phyloP scores from a whole-genome alignment of 1,140 invertebrate genomes.

The Pachypsylla venusta region DNA sequence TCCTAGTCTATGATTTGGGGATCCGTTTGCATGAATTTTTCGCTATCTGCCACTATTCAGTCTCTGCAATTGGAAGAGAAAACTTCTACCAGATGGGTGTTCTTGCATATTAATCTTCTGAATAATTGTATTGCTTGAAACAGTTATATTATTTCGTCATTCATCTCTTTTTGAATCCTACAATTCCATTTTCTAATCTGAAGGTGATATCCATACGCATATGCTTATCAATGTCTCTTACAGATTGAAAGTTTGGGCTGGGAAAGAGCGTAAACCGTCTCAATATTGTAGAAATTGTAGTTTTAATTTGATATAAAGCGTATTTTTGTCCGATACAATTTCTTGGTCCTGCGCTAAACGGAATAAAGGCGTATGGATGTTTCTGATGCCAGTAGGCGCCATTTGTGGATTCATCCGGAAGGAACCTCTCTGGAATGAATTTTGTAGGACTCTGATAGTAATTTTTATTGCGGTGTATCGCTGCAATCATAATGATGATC shows the following conservation, averaged over 20 bases:
- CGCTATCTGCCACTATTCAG: too few species aligned
- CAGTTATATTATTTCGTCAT: not conserved
- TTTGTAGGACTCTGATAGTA: not conserved
- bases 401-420: slow-evolving; percentile 38
- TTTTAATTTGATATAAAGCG: slow-evolving; percentile 37
- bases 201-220: not conserved
- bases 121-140: too few species aligned
- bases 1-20: too few species aligned
- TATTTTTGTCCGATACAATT: slow-evolving; percentile 37
- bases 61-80: too few species aligned
- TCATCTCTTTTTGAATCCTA: not conserved
- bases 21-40: too few species aligned
- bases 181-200: slow-evolving; percentile 3
- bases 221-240: not conserved
- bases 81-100: too few species aligned
- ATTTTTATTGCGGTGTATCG: not conserved
- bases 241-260: slow-evolving; percentile 15
- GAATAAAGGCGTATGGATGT: slow-evolving; percentile 32
- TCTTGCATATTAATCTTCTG: too few species aligned
- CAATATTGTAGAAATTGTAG: slow-evolving; percentile 32
- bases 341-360: slow-evolving; percentile 37
- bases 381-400: slow-evolving; percentile 19
- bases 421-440: slow-evolving; percentile 55
- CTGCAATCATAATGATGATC: not conserved
- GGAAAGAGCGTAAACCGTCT: slow-evolving; percentile 20